These are phyloP conservation scores for Paradoxurus hermaphroditus DNA, from an alignment of 2,113 vertebrate species.

Conservation along the genomic window DNA sequence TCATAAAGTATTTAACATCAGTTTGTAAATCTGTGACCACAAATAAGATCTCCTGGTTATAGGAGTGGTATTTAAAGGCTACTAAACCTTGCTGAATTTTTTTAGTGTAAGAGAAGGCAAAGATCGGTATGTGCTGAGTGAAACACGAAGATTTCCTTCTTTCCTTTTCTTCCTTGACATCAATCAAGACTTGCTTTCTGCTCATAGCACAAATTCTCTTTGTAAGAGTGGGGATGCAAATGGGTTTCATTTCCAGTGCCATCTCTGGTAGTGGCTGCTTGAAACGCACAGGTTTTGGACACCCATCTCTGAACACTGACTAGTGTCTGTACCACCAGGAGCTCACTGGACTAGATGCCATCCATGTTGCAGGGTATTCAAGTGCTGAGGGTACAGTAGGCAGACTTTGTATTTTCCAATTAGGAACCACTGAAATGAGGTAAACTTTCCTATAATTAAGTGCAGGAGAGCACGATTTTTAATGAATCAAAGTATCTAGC, in stretches of 20 bases:
- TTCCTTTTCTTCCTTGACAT: neutral
- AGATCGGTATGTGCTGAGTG: neutral
- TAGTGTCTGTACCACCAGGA: neutral
- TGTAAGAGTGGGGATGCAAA: neutral
- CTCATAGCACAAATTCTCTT: neutral
- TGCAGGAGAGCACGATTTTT: neutral
- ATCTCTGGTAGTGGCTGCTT: neutral
- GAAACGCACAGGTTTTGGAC: neutral
- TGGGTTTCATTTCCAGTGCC: neutral
- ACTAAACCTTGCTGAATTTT: neutral
- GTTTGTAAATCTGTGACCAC: neutral
- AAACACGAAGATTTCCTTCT: neutral
- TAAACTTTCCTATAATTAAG: neutral
- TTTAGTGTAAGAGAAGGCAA: neutral
- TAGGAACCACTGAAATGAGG: neutral
- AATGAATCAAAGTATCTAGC: neutral
- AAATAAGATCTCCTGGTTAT: neutral
- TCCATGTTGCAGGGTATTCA: neutral
- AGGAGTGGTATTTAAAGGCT: neutral
- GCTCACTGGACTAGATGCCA: neutral
- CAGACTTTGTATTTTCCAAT: neutral
- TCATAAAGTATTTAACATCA: neutral
- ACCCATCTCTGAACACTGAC: neutral
- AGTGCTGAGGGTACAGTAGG: neutral
- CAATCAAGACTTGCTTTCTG: neutral